These are phyloP conservation scores for Pyrgus malvae DNA, from an alignment of 2,888 invertebrate species.

Conservation along the genomic window DNA sequence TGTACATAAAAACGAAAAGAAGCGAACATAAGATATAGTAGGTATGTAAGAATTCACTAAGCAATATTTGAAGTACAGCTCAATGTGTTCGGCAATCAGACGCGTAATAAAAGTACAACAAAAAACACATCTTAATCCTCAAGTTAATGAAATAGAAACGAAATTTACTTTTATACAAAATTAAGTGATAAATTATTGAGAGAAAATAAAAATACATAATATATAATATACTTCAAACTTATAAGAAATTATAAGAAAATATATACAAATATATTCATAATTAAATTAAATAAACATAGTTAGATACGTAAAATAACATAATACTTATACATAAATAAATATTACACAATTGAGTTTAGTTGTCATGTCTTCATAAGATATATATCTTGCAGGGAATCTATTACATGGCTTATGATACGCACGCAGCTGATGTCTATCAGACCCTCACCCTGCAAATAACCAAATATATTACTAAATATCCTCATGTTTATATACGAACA, in stretches of 20 bases:
- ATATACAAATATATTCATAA: conserved; percentile 1
- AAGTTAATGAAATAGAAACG: too few species aligned
- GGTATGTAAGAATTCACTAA: too few species aligned
- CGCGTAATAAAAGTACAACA: too few species aligned
- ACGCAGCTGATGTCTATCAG: conserved; percentile 25
- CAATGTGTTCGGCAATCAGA: too few species aligned
- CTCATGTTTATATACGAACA: not conserved
- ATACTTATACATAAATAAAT: conserved; percentile 3
- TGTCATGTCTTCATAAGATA: conserved; percentile 15
- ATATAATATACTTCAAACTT: too few species aligned
- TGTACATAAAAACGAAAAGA: too few species aligned
- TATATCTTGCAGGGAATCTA: conserved; percentile 1
- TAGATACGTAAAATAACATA: not conserved
- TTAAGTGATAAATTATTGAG: too few species aligned
- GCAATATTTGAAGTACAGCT: too few species aligned
- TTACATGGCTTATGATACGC: conserved; percentile 9
- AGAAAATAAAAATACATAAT: too few species aligned
- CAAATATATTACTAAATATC: conserved; percentile 7
- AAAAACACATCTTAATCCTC: too few species aligned
- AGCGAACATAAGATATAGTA: too few species aligned
- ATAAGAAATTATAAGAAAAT: not conserved
- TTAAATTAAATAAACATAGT: not conserved
- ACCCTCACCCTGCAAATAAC: conserved; percentile 31
- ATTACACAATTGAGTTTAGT: not conserved
- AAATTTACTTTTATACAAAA: too few species aligned